A percentile compares a stretch with the other conserved stretches of the same genome.
Conservation (phyloP, 2,113 vertebrate species). For the Symphodus melops region DNA sequence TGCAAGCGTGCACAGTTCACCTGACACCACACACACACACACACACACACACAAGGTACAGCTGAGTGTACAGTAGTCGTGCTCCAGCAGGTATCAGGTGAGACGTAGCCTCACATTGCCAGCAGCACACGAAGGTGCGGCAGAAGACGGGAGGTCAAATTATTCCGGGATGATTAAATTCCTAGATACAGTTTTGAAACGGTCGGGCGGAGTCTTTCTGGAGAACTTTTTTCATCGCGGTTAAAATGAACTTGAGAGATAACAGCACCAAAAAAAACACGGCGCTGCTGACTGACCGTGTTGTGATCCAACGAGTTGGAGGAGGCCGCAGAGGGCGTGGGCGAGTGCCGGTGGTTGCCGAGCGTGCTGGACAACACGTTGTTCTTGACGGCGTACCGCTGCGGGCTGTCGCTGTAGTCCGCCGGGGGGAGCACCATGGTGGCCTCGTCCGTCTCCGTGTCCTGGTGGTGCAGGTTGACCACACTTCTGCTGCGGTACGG, state of each 20-base stretch:
- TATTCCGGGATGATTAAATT: neutral
- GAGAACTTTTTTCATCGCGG: neutral
- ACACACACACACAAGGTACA: neutral
- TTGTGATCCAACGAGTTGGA: constrained; percentile 64
- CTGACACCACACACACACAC: constrained; percentile 33
- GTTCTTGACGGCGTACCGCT: constrained; percentile 39
- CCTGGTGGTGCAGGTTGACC: constrained; percentile 89
- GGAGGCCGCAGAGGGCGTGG: constrained; percentile 66
- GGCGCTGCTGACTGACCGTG: constrained; percentile 69
- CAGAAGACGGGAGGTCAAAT: constrained; percentile 5
- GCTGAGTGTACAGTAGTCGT: constrained; percentile 40
- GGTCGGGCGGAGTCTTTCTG: neutral
- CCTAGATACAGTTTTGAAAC: constrained; percentile 4
- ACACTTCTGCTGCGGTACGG: constrained; percentile 90
- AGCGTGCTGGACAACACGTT: constrained; percentile 21
- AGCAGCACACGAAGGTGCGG: neutral
- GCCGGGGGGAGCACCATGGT: constrained; percentile 89
- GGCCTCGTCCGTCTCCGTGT: constrained; percentile 80
- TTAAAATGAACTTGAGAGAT: neutral
- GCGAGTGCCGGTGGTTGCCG: constrained; percentile 64
- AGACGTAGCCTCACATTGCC: constrained; percentile 19
- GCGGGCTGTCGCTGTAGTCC: constrained; percentile 84
- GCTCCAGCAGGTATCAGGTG: constrained; percentile 48
- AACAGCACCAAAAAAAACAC: neutral
- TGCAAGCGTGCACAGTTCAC: constrained; percentile 44